phyloP scores from a whole-genome alignment of 2,888 invertebrate species.

The Drosophila vallismaia region DNA sequence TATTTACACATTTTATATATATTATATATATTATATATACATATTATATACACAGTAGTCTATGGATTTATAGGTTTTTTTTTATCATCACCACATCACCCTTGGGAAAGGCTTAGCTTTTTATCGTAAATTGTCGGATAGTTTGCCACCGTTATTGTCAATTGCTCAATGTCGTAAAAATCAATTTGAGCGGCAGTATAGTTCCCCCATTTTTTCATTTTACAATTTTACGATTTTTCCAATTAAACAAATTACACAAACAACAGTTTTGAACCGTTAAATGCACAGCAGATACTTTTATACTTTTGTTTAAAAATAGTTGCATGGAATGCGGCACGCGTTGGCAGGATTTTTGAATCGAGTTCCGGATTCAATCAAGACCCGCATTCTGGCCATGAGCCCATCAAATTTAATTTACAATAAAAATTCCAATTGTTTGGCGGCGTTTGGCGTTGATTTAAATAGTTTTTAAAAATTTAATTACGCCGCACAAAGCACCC shows the following conservation, averaged over 20 bases:
- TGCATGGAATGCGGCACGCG: slow-evolving; percentile 40
- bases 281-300: slow-evolving; percentile 38
- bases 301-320: slow-evolving; percentile 41
- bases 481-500: slow-evolving; percentile 61
- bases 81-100: slow-evolving; percentile 10
- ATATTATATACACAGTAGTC: not conserved
- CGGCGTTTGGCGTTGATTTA: slow-evolving; percentile 66
- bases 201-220: slow-evolving; percentile 24
- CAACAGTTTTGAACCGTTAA: slow-evolving; percentile 52
- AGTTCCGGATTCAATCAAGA: slow-evolving; percentile 31
- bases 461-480: slow-evolving; percentile 68
- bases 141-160: slow-evolving; percentile 66
- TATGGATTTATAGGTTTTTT: slow-evolving; percentile 22
- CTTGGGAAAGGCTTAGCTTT: slow-evolving; percentile 49
- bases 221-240: slow-evolving; percentile 76
- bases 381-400: slow-evolving; percentile 34
- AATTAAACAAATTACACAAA: slow-evolving; percentile 77
- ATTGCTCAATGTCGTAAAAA: slow-evolving; percentile 72
- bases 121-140: slow-evolving; percentile 64
- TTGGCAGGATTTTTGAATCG: slow-evolving; percentile 25
- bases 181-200: slow-evolving; percentile 58
- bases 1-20: too few species aligned
- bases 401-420: slow-evolving; percentile 64
- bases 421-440: slow-evolving; percentile 62
- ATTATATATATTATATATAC: too few species aligned